Base-by-base conservation (phyloP, 2,888 invertebrate species). In the Tuta absoluta region DNA sequence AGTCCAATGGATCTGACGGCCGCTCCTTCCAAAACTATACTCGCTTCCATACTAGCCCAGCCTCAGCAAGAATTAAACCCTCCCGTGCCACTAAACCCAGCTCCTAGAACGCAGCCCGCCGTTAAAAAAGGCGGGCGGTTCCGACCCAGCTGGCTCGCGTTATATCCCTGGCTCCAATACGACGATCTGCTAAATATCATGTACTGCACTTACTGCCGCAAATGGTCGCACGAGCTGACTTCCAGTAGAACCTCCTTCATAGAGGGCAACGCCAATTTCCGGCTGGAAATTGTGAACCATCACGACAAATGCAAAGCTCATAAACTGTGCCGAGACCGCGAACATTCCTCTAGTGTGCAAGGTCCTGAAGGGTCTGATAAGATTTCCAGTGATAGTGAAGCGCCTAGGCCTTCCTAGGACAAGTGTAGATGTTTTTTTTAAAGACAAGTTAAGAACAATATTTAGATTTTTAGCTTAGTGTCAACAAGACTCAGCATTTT, bases 261-360 rank as follows among this genome's bases (percentile, higher is more conserved):
- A n/a, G 94, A 94, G 75, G 95, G 95, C 65, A 96, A 95, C 75
- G 93, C 94, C 58, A 95, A 95, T 83, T 95, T 95, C 85, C 92
- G 95, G 63, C 88, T 95, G 67, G 95, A 95, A 87, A 95, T 95
- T 74, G 94, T 96, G 58, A 95, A 95, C 81, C 95, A 95, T 82
- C 95, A 95, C 78, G 94, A 95, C 80, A 95, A 95, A 80, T 95
- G 95, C 81, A 96, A 95, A 82, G 95, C 95, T 38, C 95, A 95
- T 81, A 93, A 94, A 72, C 84, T 95, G 74, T 95, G 95, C 80
- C 85, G 84, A 58, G 93, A 92, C 66, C 83, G 92, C 2, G 93
- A 93, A 73, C 72, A 70, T 62, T 69, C 73, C 8, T 75, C 75
- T 65, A 73, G 70, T 14, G 17, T 24, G n/a, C 51, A 38, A 17